phyloP scores from a whole-genome alignment of 2,797 vertebrate genomes.

The Oryzias sinensis region DNA sequence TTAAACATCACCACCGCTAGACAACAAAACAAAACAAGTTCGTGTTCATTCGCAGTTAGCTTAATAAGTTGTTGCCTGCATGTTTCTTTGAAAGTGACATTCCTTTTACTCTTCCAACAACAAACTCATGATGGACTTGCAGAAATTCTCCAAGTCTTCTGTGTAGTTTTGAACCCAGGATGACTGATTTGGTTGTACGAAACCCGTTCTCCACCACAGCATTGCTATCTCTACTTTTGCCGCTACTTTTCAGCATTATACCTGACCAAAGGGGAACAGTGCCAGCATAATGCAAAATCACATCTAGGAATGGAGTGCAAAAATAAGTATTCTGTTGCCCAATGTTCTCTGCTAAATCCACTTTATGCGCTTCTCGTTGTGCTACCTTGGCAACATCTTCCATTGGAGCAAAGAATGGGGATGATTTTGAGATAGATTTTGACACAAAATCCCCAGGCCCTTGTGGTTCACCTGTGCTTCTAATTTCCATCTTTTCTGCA shows the following conservation, averaged over 20 bases:
- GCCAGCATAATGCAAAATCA: conserved; percentile 1
- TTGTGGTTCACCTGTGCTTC: conserved; percentile 5
- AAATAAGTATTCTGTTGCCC: neutral
- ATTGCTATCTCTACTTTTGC: conserved; percentile 5
- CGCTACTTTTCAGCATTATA: neutral
- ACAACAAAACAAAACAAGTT: too few species aligned
- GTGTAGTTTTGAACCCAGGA: conserved; percentile 1
- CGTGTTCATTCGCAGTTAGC: too few species aligned
- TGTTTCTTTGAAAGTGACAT: neutral
- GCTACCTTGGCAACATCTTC: neutral
- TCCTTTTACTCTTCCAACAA: conserved; percentile 9
- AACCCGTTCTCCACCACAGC: conserved; percentile 9
- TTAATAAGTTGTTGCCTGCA: neutral
- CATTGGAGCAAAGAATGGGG: neutral
- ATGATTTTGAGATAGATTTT: neutral
- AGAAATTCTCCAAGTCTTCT: conserved; percentile 15
- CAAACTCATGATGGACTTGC: conserved; percentile 1
- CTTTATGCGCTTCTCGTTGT: neutral
- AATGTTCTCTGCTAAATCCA: neutral
- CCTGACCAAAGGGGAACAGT: neutral
- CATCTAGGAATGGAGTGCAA: neutral
- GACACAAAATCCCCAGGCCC: neutral
- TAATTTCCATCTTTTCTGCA: neutral
- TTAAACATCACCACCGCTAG: too few species aligned
- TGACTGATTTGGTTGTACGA: conserved; percentile 1